Conservation (phyloP, 2,888 invertebrate species). For the Plebejus melissa region DNA sequence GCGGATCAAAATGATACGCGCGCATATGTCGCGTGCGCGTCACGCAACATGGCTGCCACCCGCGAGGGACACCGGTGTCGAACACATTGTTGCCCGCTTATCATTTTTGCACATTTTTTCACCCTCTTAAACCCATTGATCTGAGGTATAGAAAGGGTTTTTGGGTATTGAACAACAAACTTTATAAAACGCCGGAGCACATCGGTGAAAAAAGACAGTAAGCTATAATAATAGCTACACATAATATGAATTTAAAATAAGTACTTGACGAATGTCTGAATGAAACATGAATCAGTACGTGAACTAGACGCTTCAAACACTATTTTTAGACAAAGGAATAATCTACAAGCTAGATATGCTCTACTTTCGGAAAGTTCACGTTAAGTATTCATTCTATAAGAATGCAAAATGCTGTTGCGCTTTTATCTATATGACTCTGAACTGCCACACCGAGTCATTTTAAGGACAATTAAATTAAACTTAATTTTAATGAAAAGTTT, state of each 20-base stretch:
- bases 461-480: too few species aligned
- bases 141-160: background rate
- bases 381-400: background rate
- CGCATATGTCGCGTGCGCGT: slow-evolving; percentile 58
- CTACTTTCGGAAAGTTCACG: background rate
- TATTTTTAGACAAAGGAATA: background rate
- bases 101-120: slow-evolving; percentile 23
- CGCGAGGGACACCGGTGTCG: slow-evolving; percentile 28
- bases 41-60: slow-evolving; percentile 45
- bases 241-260: background rate
- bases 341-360: background rate
- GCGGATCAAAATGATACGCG: slow-evolving; percentile 70
- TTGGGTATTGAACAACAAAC: background rate
- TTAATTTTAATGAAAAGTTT: too few species aligned
- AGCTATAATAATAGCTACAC: background rate
- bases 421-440: too few species aligned
- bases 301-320: background rate
- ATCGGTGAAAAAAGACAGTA: background rate
- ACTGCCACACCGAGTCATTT: too few species aligned
- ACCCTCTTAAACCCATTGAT: background rate
- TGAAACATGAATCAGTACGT: background rate
- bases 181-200: background rate
- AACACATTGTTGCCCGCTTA: slow-evolving; percentile 29
- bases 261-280: background rate
- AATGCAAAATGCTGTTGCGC: too few species aligned